These are phyloP conservation scores for Gavia stellata DNA, from an alignment of 2,113 vertebrate species.

Conservation along the genomic window DNA sequence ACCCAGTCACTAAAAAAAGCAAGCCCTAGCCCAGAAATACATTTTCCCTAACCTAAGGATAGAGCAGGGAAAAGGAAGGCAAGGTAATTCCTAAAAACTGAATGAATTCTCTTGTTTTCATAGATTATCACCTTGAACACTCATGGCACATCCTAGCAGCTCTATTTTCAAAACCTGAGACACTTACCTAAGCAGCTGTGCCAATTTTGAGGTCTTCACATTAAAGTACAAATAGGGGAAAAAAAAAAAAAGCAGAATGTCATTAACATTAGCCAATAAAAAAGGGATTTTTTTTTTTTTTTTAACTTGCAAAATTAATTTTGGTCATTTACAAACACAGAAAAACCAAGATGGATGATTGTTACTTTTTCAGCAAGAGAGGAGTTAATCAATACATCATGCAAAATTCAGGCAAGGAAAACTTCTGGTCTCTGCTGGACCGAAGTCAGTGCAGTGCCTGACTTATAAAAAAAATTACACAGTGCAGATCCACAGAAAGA, in stretches of 20 bases:
- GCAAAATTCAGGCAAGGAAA: not conserved
- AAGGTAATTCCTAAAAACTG: not conserved
- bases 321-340: not conserved
- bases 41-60: not conserved
- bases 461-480: not conserved
- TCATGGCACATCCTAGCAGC: not conserved
- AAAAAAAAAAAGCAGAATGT: not conserved
- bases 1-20: not conserved
- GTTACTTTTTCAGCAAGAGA: not conserved
- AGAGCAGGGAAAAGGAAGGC: not conserved
- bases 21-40: not conserved
- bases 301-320: not conserved
- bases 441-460: not conserved
- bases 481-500: not conserved
- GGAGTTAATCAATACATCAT: not conserved
- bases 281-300: not conserved
- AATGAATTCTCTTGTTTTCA: not conserved
- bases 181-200: not conserved
- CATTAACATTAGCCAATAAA: not conserved
- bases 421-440: not conserved
- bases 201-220: not conserved
- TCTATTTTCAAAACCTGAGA: not conserved
- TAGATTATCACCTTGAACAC: not conserved
- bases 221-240: rapidly evolving
- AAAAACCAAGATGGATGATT: not conserved